These are phyloP conservation scores for Thera obeliscata DNA, from an alignment of 2,888 invertebrate genomes.

Conservation along the genomic window DNA sequence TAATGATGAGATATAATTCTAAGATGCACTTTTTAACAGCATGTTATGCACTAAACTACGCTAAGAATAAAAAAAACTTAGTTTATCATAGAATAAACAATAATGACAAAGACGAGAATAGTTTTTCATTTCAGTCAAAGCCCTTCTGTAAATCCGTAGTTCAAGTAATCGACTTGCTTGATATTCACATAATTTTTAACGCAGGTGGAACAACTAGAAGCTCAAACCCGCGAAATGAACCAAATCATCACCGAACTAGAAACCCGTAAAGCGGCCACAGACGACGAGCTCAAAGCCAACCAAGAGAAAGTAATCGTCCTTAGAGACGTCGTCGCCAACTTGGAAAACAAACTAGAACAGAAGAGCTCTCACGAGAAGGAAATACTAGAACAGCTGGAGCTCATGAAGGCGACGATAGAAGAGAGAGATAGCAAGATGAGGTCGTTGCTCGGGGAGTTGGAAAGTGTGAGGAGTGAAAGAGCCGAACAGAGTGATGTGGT, in stretches of 20 bases:
- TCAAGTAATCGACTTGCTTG: not conserved
- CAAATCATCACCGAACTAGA: constrained; percentile 86
- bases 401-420: constrained; percentile 82
- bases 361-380: constrained; percentile 86
- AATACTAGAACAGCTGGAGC: constrained; percentile 84
- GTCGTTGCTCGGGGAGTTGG: constrained; percentile 80
- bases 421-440: constrained; percentile 84
- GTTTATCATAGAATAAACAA: too few species aligned
- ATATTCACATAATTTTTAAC: not conserved
- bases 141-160: not conserved
- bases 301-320: constrained; percentile 90
- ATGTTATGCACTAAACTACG: too few species aligned
- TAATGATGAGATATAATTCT: too few species aligned
- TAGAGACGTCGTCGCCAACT: constrained; percentile 90
- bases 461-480: constrained; percentile 76
- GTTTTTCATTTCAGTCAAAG: too few species aligned
- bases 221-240: constrained; percentile 89
- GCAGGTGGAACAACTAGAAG: constrained; percentile 91
- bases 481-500: constrained; percentile 69
- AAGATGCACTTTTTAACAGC: too few species aligned
- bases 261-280: constrained; percentile 86
- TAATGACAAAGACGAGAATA: too few species aligned
- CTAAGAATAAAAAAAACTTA: too few species aligned
- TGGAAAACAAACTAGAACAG: constrained; percentile 90
- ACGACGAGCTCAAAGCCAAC: constrained; percentile 89